Evolutionary conservation across 2,888 invertebrate species (phyloP), one percentile per base, ranked within the genome.

Genomic region (Halictus ligatus): DNA sequence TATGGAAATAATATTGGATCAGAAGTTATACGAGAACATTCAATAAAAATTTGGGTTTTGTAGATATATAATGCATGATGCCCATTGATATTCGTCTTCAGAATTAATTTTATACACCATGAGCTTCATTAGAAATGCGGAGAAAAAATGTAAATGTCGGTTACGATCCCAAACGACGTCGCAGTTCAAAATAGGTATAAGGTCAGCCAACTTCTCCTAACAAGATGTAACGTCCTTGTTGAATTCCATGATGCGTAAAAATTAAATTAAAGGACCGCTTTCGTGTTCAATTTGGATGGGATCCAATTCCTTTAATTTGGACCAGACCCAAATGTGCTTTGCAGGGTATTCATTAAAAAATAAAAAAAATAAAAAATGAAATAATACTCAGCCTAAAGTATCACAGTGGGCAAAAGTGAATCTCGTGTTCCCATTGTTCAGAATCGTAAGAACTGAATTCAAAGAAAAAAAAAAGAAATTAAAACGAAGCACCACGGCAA

Each of bases 181-280:
- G 64, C 15, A 25, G 50, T 6, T 2, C 12, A 25, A 12, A 43
- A 60, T 43, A 25, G 13, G 60, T 25, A 25, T 18, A 25, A n/a
- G 25, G 40, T 54, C 18, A 25, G 71, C 78, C 40, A 71, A 43
- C 43, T 58, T 43, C 10, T 43, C 25, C n/a, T 25, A 58, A 25
- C 43, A 25, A 78, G 43, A 54, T 71, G 21, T 54, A 78, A 71
- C 2, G 13, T 25, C 15, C 71, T 43, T 40, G 43, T 78, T 29
- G 43, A 78, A 72, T 78, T 78, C 40, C 54, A 71, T 40, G 71
- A 40, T 18, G 71, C 71, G 54, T 78, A 43, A 72, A 78, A 71
- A 78, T 78, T 71, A 71, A 78, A 78, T 78, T 78, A 58, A 78
- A 71, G 58, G 43, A 40, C 67, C 75, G 80, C 77, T 54, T 54